Base-by-base conservation (phyloP, 2,797 vertebrate genomes). In the Falco peregrinus region DNA sequence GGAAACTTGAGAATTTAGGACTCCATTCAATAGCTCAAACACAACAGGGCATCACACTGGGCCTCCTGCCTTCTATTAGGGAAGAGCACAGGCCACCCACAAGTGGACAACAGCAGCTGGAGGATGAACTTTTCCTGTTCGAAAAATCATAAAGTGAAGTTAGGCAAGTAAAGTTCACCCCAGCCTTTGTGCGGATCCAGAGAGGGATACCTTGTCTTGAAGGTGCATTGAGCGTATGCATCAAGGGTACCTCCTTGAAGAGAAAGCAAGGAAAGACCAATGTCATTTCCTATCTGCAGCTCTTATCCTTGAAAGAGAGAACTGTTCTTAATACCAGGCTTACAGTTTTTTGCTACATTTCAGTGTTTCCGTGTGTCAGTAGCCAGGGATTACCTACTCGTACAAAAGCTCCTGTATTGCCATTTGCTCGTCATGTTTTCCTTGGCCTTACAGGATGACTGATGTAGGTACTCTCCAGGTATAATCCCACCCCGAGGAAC, bases 11-110 rank as follows among this genome's bases (percentile, higher is more conserved):
- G 59, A 60, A 73, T 47, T 63, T 16, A 65, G 11, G 28, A 39
- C 17, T 73, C 15, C 6, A 39, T 63, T 56, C 24, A 82, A 43
- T 14, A 79, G 7, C 9, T 76, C 54, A 65, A 87, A 50, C 69
- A 35, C 12, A 60, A 26, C 16, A 75, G 13, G 24, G 21, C 39
- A 67, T 47, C 39, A 35, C 0, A 0, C 15, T 77, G 50, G 13
- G 22, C 25, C 22, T 71, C 25, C 65, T 84, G 24, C 69, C 29
- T 67, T 75, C 50, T 21, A 2, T 19, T 19, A 64, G 33, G n/a
- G 25, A 77, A 83, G 17, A 59, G 28, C 10, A 60, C 21, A 64
- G 47, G 20, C 15, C 41, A 86, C 54, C 16, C 24, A 78, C 14
- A 57, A 45, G 33, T 19, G 26, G 37, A 39, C 37, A 83, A 39